Evolutionary conservation across 2,888 invertebrate species (phyloP).

Genomic region (Apomyelois bistriatella): DNA sequence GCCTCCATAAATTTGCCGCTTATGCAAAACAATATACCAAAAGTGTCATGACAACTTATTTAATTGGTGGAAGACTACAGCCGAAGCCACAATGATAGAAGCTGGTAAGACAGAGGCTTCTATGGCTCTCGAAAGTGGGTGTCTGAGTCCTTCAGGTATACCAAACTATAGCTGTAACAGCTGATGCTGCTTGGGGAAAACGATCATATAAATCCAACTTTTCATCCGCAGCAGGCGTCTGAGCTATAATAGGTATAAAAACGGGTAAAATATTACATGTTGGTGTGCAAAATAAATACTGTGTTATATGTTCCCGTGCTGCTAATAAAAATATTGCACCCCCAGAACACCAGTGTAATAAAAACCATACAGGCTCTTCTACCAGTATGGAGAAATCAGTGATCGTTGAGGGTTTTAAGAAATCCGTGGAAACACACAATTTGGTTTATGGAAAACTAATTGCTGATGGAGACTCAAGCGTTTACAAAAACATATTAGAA

Average conservation of each 20-base stretch:
- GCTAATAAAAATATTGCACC: background rate
- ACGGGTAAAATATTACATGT: conserved; percentile 12
- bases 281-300: conserved; percentile 18
- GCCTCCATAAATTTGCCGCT: background rate
- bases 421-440: conserved; percentile 6
- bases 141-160: background rate
- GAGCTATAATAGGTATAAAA: conserved; percentile 15
- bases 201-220: conserved; percentile 17
- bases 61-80: background rate
- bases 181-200: conserved; percentile 20
- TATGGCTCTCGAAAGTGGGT: background rate
- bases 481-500: conserved; percentile 20
- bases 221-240: conserved; percentile 11
- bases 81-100: background rate
- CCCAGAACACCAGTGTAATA: conserved; percentile 11
- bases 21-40: background rate
- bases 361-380: conserved; percentile 15
- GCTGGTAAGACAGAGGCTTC: background rate
- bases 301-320: conserved; percentile 12
- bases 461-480: conserved; percentile 19
- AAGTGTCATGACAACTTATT: background rate
- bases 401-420: conserved; percentile 19
- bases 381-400: conserved; percentile 13
- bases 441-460: conserved; percentile 18
- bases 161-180: conserved; percentile 1